Base-by-base conservation (phyloP, 1,140 invertebrate species). In the Elysia chlorotica region DNA sequence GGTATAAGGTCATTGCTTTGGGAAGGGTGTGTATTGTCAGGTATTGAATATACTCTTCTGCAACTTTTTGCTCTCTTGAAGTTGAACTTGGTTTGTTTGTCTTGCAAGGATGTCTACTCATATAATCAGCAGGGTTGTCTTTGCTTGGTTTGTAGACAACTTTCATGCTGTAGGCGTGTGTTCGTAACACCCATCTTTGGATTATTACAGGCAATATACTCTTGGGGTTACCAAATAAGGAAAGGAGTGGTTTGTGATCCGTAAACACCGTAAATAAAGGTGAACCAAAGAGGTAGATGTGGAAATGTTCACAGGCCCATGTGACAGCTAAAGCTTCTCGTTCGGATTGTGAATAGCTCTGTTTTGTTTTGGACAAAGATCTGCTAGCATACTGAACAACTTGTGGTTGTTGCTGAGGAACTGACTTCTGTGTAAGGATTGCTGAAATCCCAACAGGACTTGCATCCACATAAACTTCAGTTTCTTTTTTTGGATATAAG, bases 271-370 rank as follows among this genome's bases (percentile, higher is more conserved):
- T 82, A 59, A 85, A 87, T 59, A 25, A 17, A 61, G 79, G 57
- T n/a, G 74, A 74, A 28, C 88, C 88, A 35, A 86, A 81, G 31
- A 85, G 74, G 35, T 79, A 90, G 5, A 81, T 76, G 48, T 84
- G 74, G 73, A 89, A 89, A 61, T 88, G 85, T 71, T 87, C 77
- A 35, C 87, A 78, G 2, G 83, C 81, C 79, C 80, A 89, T 21
- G 87, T 79, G 14, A 88, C 74, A 6, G 83, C 88, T 30, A 88
- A 69, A 30, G 76, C 81, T 78, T 89, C 87, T 53, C 80, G 78
- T 75, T 90, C 88, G 33, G 82, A 87, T 17, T 86, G 87, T 0
- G 78, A 81, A 71, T 89, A 89, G 2, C 79, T 35, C 41, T 75
- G 71, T 66, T 85, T 78, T 6, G 75, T 68, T 30, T 74, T 53